These are phyloP conservation scores for Pangasius krempfi DNA, from an alignment of 2,797 vertebrate species.

Conservation along the genomic window DNA sequence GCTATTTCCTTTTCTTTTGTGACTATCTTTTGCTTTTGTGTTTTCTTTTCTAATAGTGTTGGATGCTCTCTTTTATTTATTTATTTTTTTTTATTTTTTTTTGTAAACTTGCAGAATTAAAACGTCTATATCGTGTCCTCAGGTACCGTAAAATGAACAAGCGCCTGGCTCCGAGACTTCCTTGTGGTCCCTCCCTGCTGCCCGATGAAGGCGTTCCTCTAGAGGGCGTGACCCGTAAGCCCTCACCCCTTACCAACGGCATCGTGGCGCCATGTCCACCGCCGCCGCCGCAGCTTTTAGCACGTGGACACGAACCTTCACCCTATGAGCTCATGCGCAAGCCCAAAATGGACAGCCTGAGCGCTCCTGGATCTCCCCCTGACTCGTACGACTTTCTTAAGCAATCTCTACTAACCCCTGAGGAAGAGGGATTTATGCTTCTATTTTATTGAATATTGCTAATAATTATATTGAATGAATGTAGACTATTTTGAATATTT, in stretches of 20 bases:
- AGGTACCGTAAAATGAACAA: constrained; percentile 99
- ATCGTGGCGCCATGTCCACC: constrained; percentile 73
- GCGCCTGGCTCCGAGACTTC: constrained; percentile 87
- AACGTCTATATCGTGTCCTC: not conserved
- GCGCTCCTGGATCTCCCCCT: constrained; percentile 93
- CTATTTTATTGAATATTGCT: not conserved
- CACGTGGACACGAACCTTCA: constrained; percentile 87
- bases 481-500: not conserved
- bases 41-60: not conserved
- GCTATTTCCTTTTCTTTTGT: not conserved
- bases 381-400: constrained; percentile 80
- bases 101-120: not conserved
- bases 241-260: constrained; percentile 88
- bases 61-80: not conserved
- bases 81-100: no score
- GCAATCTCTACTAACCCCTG: no score
- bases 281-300: constrained; percentile 86
- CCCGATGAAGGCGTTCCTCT: constrained; percentile 84
- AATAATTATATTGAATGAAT: not conserved
- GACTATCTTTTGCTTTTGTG: not conserved
- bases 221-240: constrained; percentile 83
- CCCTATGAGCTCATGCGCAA: constrained; percentile 85
- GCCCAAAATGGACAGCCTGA: constrained; percentile 89
- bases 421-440: not conserved
- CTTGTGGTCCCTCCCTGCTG: constrained; percentile 83